Conservation (phyloP, 2,888 invertebrate genomes). For the Xanthorhoe spadicearia region DNA sequence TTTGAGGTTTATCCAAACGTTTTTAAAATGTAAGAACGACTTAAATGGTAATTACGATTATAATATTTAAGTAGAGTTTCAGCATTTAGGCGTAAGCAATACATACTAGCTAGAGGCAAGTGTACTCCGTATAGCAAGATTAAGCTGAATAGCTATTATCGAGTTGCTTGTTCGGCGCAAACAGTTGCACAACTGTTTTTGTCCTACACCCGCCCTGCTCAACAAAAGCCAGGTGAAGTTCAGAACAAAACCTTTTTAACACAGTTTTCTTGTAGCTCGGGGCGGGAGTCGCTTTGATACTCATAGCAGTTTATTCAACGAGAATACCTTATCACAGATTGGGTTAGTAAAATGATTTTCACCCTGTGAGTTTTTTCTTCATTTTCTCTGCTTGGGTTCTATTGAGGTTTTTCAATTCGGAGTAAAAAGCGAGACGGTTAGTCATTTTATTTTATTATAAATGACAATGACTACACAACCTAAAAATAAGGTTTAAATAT, state of each 20-base stretch:
- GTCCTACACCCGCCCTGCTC: constrained; percentile 12
- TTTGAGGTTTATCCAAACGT: background rate
- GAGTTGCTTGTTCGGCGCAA: constrained; percentile 18
- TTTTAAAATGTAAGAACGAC: too few relatives aligned
- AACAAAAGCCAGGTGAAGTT: constrained; percentile 49
- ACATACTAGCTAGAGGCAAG: background rate
- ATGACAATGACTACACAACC: too few relatives aligned
- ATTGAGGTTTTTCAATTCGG: background rate
- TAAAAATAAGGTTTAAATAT: too few relatives aligned
- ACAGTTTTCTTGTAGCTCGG: constrained; percentile 31
- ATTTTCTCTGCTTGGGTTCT: background rate
- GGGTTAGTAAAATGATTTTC: constrained; percentile 7
- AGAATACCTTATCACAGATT: constrained; percentile 18
- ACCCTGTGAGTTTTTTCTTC: background rate
- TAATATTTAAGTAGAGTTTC: too few relatives aligned
- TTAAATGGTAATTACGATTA: too few relatives aligned
- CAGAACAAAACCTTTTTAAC: constrained; percentile 46
- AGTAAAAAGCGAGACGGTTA: background rate
- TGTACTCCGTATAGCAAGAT: background rate
- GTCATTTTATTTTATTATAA: background rate
- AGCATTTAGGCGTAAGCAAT: background rate
- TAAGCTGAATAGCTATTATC: constrained; percentile 20
- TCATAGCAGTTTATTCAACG: constrained; percentile 18
- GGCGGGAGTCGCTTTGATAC: constrained; percentile 10
- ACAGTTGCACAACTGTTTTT: constrained; percentile 30